Evolutionary conservation across 2,888 invertebrate genomes (phyloP).

Genomic region (Metellina segmentata): DNA sequence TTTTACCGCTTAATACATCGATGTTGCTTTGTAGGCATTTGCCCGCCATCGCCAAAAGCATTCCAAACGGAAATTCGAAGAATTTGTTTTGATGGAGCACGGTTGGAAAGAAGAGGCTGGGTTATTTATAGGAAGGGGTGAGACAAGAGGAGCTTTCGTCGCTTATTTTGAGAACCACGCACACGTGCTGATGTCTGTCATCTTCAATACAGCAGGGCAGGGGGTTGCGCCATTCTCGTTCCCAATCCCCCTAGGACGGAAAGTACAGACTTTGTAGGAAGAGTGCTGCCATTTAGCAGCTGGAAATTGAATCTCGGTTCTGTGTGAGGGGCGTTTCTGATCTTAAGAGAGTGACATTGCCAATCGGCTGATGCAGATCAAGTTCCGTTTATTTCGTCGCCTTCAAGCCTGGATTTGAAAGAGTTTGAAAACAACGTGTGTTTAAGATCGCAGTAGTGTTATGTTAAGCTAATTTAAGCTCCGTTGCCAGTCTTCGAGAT

Average conservation of each 20-base stretch:
- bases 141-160: slow-evolving; percentile 50
- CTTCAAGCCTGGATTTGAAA: no score
- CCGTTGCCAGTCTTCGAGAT: no score
- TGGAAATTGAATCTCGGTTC: background rate
- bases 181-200: slow-evolving; percentile 61
- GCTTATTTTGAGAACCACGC: slow-evolving; percentile 61
- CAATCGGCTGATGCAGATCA: background rate
- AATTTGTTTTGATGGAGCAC: slow-evolving; percentile 10
- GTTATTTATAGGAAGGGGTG: slow-evolving; percentile 39
- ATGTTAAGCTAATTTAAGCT: no score
- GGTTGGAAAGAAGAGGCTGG: background rate
- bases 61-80: background rate
- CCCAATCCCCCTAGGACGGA: background rate
- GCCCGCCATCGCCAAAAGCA: background rate
- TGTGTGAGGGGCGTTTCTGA: background rate
- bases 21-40: background rate
- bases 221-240: background rate
- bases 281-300: background rate
- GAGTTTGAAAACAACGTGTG: no score
- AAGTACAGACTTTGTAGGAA: background rate
- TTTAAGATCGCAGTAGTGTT: no score
- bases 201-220: background rate
- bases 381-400: no score
- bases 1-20: background rate
- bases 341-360: background rate